Conservation (phyloP, 2,797 vertebrate species). For the Columba guinea region DNA sequence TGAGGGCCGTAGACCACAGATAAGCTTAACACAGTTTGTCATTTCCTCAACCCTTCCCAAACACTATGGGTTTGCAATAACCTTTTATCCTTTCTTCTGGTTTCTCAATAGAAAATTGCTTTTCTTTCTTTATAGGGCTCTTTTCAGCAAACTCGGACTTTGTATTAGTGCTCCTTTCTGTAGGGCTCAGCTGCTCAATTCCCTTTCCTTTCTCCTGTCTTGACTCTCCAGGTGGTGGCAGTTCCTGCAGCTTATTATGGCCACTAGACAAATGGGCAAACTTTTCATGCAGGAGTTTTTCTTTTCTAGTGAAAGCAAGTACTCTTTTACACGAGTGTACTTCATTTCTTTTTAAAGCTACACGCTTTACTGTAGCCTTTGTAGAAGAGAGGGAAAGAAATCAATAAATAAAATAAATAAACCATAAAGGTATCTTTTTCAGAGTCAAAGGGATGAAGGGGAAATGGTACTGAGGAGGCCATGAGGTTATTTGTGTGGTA, state of each 20-base stretch:
- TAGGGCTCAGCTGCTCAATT: not conserved
- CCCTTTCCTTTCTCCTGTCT: not conserved
- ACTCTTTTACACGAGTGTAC: not conserved
- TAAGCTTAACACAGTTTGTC: not conserved
- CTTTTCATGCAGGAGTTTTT: not conserved
- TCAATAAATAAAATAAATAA: not conserved
- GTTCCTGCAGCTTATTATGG: not conserved
- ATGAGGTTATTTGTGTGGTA: fast-evolving
- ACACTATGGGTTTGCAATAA: not conserved
- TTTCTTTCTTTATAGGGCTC: not conserved
- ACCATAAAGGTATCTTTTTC: not conserved
- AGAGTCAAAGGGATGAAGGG: not conserved
- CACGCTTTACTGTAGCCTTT: not conserved
- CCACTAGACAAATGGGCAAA: not conserved
- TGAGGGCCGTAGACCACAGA: not conserved
- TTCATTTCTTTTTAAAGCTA: not conserved
- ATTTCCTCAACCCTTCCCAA: not conserved
- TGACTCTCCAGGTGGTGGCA: not conserved
- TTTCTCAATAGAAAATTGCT: not conserved
- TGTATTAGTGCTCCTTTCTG: not conserved
- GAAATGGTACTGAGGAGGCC: not conserved
- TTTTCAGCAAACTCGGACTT: not conserved
- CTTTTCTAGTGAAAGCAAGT: not conserved
- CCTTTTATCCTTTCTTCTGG: not conserved
- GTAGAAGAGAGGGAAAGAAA: not conserved